A percentile compares a stretch with the other conserved stretches of the same genome.
Evolutionary conservation across 2,797 vertebrate genomes (phyloP).

Genomic region (Rhinoraja longicauda): DNA sequence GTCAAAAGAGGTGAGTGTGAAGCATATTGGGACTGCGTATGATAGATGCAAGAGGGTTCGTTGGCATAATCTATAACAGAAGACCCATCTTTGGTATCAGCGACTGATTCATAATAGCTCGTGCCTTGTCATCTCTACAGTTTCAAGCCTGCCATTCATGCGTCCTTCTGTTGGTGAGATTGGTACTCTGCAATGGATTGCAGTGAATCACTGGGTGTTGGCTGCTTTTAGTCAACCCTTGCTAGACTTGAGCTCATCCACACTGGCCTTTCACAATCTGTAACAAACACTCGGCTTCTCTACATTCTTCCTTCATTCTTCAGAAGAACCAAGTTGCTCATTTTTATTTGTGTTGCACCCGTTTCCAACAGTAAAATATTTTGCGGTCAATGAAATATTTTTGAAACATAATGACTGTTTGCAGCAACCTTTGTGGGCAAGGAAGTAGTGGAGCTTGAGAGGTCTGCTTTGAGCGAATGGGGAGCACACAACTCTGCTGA

Average conservation of each 20-base stretch:
- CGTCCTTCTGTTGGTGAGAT: background rate
- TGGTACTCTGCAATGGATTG: background rate
- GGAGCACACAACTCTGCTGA: background rate
- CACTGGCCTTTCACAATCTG: too few relatives aligned
- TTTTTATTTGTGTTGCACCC: too few relatives aligned
- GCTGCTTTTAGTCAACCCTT: background rate
- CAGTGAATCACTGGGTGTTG: background rate
- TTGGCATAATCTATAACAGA: background rate
- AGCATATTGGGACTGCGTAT: too few relatives aligned
- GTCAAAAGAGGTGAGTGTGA: slow-evolving; percentile 71
- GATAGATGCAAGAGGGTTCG: background rate
- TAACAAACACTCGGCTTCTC: too few relatives aligned
- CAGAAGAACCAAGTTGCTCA: too few relatives aligned
- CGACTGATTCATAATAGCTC: background rate
- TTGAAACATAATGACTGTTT: background rate
- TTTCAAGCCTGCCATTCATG: background rate
- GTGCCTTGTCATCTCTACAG: background rate
- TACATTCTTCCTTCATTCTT: too few relatives aligned
- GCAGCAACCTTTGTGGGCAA: background rate
- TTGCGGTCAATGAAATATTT: too few relatives aligned
- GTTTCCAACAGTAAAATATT: too few relatives aligned
- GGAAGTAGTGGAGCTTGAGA: background rate
- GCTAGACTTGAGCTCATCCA: too few relatives aligned
- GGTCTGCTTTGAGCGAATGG: background rate
- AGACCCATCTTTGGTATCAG: background rate